Evolutionary conservation across 2,797 vertebrate genomes (phyloP), one percentile per base, ranked within the genome.

Genomic region (Hemibagrus guttatus): DNA sequence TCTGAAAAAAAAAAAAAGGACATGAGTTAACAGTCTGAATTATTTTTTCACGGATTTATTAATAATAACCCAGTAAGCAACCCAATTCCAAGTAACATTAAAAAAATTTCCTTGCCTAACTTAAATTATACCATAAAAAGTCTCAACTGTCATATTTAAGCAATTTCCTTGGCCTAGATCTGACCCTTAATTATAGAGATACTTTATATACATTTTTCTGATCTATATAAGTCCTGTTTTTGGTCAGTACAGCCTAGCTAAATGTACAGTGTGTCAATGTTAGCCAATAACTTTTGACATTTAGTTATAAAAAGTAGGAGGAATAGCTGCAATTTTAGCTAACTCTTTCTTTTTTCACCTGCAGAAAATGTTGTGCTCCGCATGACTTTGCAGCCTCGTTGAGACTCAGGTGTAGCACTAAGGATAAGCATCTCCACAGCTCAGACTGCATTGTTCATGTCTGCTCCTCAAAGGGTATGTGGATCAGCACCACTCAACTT

Each of bases 281-380:
- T 64, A 39, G 64, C 19, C 31, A 21, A 26, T 68, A 56, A 16
- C 17, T 9, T 69, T 9, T 23, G 35, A 6, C 42, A 69, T 68
- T 56, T 5, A 74, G 23, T 16, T 9, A 69, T 23, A 35, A 31
- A 23, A 56, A 31, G 17, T 35, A 80, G 39, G 31, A 52, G 14
- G 59, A 72, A 69, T 16, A 72, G 66, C 31, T 59, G 68, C 58
- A 52, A 58, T 23, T n/a, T 72, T 21, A 69, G 59, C 68, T 88
- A 83, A 90, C 61, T 83, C 14, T 84, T 31, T 35, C 75, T 87
- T 85, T 89, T 88, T 88, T 90, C 69, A 88, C 84, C 83, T 79
- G 85, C 90, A 92, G 92, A 92, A 90, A 90, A 91, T 86, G 84
- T 92, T 91, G 87, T 92, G 88, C 92, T 91, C 86, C 88, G 87